phyloP scores from a whole-genome alignment of 2,113 vertebrate genomes.

The Furnarius figulus region DNA sequence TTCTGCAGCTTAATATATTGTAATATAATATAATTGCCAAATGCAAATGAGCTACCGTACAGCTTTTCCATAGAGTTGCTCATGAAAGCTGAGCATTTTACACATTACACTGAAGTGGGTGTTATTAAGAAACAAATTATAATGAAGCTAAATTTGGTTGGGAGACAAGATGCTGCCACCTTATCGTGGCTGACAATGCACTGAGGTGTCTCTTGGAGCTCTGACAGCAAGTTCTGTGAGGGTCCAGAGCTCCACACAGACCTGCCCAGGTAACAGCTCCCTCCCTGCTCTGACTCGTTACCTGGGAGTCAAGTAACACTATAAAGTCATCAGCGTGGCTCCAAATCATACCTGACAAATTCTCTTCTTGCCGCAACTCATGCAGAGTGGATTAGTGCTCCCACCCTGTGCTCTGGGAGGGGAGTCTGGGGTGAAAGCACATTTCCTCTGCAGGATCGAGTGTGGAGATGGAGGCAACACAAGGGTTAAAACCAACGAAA shows the following conservation, averaged over 20 bases:
- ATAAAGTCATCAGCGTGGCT: neutral
- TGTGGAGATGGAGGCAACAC: neutral
- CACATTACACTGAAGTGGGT: constrained; percentile 66
- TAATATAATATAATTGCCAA: constrained; percentile 78
- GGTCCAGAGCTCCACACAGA: neutral
- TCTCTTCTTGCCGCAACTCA: neutral
- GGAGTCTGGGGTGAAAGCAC: neutral
- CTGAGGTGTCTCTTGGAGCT: neutral
- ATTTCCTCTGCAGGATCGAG: accelerated
- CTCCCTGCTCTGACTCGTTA: neutral
- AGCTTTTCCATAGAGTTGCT: constrained; percentile 67
- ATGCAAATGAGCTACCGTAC: constrained; percentile 76
- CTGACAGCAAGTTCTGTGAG: neutral
- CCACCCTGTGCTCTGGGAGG: neutral
- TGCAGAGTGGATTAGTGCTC: neutral
- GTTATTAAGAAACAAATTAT: constrained; percentile 79
- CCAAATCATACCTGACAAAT: neutral
- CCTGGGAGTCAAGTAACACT: neutral
- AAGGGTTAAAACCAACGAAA: neutral
- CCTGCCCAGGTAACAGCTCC: neutral
- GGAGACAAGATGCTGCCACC: constrained; percentile 49
- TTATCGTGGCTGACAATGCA: neutral
- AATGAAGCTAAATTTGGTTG: constrained; percentile 72
- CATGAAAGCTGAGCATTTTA: constrained; percentile 74
- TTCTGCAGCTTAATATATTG: constrained; percentile 76